Evolutionary conservation across 2,888 invertebrate species (phyloP).

Genomic region (Dryobota labecula): DNA sequence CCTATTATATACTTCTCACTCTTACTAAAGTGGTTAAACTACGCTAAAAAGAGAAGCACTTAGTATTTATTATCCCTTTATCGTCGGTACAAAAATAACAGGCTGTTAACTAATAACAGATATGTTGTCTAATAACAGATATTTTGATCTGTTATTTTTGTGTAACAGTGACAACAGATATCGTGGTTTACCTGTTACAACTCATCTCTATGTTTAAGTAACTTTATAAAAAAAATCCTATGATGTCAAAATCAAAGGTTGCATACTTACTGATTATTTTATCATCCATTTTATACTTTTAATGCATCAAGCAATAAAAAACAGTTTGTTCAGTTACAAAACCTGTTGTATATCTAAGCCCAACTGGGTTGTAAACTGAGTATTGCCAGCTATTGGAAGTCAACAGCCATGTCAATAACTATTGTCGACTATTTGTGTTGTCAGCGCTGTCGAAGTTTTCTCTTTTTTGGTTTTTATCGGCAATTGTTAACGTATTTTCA

Average conservation of each 20-base stretch:
- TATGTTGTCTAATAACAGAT: no score
- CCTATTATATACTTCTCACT: no score
- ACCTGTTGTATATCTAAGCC: slow-evolving; percentile 23
- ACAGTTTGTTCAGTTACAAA: slow-evolving; percentile 7
- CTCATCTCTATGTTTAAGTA: no score
- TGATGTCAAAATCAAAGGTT: neutral
- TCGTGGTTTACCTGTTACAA: no score
- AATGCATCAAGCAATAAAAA: neutral
- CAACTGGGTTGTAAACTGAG: slow-evolving; percentile 5
- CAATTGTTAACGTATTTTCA: slow-evolving; percentile 29
- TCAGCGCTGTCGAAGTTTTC: slow-evolving; percentile 16
- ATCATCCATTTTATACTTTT: neutral
- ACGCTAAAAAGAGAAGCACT: no score
- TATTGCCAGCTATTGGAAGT: slow-evolving; percentile 15
- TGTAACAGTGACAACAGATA: no score
- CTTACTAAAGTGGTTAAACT: no score
- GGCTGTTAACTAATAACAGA: no score
- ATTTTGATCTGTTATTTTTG: no score
- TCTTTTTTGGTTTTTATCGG: slow-evolving; percentile 23
- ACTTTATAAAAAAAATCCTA: no score
- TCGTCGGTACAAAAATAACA: no score
- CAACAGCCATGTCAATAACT: slow-evolving; percentile 33
- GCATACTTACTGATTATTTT: neutral
- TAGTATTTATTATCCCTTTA: no score
- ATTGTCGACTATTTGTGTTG: slow-evolving; percentile 32